Percentiles rank a stretch among this genome's conserved stretches.
Evolutionary conservation across 2,113 vertebrate genomes (phyloP).

Genomic region (Paedocypris sp.): DNA sequence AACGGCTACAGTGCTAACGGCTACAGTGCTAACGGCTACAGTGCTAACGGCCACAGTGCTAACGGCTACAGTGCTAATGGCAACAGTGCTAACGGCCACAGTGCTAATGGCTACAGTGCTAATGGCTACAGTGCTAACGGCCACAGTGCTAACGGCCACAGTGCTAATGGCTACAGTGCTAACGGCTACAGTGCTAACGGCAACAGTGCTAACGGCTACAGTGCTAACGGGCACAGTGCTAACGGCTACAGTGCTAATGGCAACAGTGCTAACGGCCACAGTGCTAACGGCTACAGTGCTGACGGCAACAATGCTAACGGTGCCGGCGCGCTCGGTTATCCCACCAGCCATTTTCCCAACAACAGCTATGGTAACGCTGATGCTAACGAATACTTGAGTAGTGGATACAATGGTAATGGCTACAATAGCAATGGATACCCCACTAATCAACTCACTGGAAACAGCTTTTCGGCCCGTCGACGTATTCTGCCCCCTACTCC

Average conservation of each 20-base stretch:
- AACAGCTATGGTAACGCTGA: constrained; percentile 47
- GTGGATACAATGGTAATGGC: constrained; percentile 35
- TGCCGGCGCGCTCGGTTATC: constrained; percentile 6
- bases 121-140: constrained; percentile 8
- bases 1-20: constrained; percentile 17
- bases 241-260: constrained; percentile 40
- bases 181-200: constrained; percentile 40
- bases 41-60: constrained; percentile 26
- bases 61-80: constrained; percentile 20
- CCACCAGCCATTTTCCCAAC: constrained; percentile 39
- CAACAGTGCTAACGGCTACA: constrained; percentile 2
- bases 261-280: constrained; percentile 29
- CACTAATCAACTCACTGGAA: background rate
- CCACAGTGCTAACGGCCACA: constrained; percentile 9
- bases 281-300: constrained; percentile 39
- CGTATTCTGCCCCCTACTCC: constrained; percentile 77
- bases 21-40: constrained; percentile 37
- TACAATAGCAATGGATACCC: constrained; percentile 33
- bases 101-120: constrained; percentile 39
- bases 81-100: constrained; percentile 34
- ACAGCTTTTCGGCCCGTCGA: constrained; percentile 45
- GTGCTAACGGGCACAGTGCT: constrained; percentile 23
- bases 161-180: constrained; percentile 30
- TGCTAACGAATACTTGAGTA: constrained; percentile 39
- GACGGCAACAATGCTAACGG: constrained; percentile 5